A percentile compares a stretch with the other conserved stretches of the same genome.
Conservation (phyloP, 2,888 invertebrate genomes). For the Xanthorhoe spadicearia region DNA sequence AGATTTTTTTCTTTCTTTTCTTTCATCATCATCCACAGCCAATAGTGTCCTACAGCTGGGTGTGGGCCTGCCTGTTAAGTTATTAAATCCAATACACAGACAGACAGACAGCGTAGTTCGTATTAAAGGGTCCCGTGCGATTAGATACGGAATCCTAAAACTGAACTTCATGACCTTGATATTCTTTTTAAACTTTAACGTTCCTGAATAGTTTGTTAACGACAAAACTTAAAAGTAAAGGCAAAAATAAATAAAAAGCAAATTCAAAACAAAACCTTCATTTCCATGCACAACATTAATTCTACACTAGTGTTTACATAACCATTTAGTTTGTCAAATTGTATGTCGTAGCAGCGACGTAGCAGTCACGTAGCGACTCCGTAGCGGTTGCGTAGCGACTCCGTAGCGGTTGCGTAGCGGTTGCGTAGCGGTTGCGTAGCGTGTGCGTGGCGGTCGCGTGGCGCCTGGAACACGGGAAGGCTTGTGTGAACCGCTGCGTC, state of each 20-base stretch:
- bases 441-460: background rate
- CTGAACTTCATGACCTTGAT: too few relatives aligned
- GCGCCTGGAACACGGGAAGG: slow-evolving; percentile 30
- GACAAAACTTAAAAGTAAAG: background rate
- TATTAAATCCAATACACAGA: too few relatives aligned
- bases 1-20: too few relatives aligned
- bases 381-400: slow-evolving; percentile 5
- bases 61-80: too few relatives aligned
- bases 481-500: slow-evolving; percentile 66
- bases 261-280: slow-evolving; percentile 36
- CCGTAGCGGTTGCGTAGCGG: slow-evolving; percentile 7
- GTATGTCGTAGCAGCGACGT: slow-evolving; percentile 1
- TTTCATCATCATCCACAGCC: too few relatives aligned
- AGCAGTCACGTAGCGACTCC: slow-evolving; percentile 9
- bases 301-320: slow-evolving; percentile 6
- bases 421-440: slow-evolving; percentile 6
- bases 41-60: too few relatives aligned
- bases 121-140: background rate
- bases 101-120: too few relatives aligned
- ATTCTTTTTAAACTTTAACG: too few relatives aligned
- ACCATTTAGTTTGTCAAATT: background rate
- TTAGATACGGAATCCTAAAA: too few relatives aligned
- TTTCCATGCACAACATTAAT: slow-evolving; percentile 35
- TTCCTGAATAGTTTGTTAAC: too few relatives aligned
- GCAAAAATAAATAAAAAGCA: slow-evolving; percentile 36